These are phyloP conservation scores for Cirrhinus molitorella DNA, from an alignment of 2,797 vertebrate species.

Conservation along the genomic window DNA sequence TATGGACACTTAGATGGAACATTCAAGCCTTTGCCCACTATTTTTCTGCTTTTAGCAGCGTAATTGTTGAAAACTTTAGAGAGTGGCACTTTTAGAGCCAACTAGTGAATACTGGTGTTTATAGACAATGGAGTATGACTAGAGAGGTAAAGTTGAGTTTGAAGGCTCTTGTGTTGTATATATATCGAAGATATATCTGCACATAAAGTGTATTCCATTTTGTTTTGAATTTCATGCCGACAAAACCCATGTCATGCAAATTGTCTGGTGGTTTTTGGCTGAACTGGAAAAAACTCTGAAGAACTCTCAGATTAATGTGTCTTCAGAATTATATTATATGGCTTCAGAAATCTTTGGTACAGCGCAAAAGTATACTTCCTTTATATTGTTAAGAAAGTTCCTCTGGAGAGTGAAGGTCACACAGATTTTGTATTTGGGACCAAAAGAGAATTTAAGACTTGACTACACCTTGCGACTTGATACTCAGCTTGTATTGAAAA, in stretches of 20 bases:
- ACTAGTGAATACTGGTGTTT: constrained; percentile 62
- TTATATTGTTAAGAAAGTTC: neutral
- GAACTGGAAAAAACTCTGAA: neutral
- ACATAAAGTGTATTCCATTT: neutral
- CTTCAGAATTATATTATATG: too few species aligned
- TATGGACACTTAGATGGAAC: constrained; percentile 50
- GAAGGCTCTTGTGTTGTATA: constrained; percentile 42
- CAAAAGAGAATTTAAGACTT: neutral
- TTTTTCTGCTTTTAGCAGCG: constrained; percentile 41
- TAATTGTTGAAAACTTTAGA: constrained; percentile 41
- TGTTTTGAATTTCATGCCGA: neutral
- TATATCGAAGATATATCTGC: neutral
- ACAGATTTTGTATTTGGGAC: neutral
- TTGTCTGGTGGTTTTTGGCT: neutral
- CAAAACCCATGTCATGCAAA: neutral
- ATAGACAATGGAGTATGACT: constrained; percentile 71
- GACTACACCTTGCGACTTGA: neutral
- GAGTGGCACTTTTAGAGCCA: constrained; percentile 22
- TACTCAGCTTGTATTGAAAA: neutral
- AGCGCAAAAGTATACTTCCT: neutral
- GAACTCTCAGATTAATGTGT: neutral
- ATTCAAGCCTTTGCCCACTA: constrained; percentile 23
- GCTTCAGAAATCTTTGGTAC: neutral
- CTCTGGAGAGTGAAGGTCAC: too few species aligned
- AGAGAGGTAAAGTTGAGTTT: neutral